Conservation (phyloP, 2,888 invertebrate genomes). For the Chalcosyrphus nemorum region DNA sequence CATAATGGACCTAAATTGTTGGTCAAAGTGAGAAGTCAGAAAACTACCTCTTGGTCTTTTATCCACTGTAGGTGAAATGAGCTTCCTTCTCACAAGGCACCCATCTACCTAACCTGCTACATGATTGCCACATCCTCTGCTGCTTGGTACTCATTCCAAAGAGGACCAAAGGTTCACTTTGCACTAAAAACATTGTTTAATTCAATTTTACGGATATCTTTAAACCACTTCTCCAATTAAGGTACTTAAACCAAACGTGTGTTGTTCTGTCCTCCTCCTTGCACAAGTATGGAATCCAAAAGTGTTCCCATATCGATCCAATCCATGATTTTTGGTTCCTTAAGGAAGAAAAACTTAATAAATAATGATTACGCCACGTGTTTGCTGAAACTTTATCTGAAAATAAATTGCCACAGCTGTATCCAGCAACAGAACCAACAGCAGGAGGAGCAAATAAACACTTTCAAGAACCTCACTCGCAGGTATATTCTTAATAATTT, state of each 20-base stretch:
- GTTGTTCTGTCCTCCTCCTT: background rate
- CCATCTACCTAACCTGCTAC: no score
- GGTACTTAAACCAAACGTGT: background rate
- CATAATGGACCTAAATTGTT: no score
- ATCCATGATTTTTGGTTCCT: background rate
- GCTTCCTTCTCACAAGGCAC: no score
- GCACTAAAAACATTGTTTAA: no score
- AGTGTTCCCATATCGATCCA: background rate
- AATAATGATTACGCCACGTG: conserved; percentile 28
- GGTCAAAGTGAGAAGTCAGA: no score
- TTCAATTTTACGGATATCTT: background rate
- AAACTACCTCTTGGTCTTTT: no score
- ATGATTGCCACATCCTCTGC: no score
- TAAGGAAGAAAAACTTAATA: background rate
- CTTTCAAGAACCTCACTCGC: background rate
- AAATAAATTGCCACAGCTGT: background rate
- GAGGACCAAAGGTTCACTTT: no score
- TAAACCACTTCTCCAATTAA: background rate
- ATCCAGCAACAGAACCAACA: background rate
- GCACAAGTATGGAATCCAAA: background rate
- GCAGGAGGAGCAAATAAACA: background rate
- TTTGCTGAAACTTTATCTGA: background rate
- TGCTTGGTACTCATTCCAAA: no score
- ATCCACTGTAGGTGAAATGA: no score
- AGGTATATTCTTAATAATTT: conserved; percentile 54